Percentiles rank a stretch among this genome's conserved stretches.
Conservation (phyloP, 1,140 invertebrate species). For the Drosophila simulans region DNA sequence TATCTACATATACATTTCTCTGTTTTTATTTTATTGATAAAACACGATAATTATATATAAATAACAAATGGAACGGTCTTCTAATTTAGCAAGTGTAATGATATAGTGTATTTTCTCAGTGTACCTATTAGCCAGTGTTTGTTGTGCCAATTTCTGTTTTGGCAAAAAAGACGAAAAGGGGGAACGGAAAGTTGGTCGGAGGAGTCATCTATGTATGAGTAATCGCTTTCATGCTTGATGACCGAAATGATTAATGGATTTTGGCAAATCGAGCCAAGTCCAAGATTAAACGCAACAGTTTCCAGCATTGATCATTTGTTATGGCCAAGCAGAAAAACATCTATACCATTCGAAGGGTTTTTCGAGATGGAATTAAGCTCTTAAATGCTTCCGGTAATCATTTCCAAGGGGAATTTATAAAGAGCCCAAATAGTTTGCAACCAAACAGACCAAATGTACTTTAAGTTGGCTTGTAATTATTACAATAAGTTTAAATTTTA, state of each 20-base stretch:
- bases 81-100: too few species aligned
- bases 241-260: slow-evolving; percentile 77
- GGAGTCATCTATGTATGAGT: slow-evolving; percentile 75
- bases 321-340: slow-evolving; percentile 34
- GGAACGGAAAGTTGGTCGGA: background rate
- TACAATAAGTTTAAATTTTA: background rate
- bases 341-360: slow-evolving; percentile 25
- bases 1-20: too few species aligned
- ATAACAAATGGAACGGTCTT: too few species aligned
- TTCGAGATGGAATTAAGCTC: slow-evolving; percentile 19
- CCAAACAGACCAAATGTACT: too few species aligned
- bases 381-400: slow-evolving; percentile 23
- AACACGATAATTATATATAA: too few species aligned
- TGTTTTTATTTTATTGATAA: too few species aligned
- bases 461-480: too few species aligned
- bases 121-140: slow-evolving; percentile 74
- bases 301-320: slow-evolving; percentile 80
- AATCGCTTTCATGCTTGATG: slow-evolving; percentile 81
- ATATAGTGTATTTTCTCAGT: background rate
- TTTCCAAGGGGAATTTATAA: background rate
- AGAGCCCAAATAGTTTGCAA: background rate
- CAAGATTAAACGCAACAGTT: slow-evolving; percentile 82
- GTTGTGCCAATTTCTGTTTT: slow-evolving; percentile 52
- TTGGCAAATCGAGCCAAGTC: slow-evolving; percentile 70
- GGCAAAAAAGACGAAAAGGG: slow-evolving; percentile 5